Evolutionary conservation across 2,113 vertebrate genomes (phyloP).

Genomic region (Hipposideros armiger): DNA sequence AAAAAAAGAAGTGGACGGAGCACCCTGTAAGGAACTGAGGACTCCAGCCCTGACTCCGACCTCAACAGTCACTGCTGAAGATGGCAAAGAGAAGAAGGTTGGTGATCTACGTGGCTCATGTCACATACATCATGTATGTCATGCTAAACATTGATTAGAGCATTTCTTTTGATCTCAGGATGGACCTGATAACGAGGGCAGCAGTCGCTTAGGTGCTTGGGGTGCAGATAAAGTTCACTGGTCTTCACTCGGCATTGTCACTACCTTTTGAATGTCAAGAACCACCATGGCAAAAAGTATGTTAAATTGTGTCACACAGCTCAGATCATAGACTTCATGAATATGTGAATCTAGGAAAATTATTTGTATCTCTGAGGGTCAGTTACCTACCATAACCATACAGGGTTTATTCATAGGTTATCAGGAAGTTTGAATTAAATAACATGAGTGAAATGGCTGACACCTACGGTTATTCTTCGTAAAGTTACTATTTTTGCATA

Average conservation of each 20-base stretch:
- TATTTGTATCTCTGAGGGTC: neutral
- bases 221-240: fast-evolving
- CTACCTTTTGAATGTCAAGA: neutral
- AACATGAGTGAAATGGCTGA: neutral
- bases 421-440: neutral
- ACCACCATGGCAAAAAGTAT: neutral
- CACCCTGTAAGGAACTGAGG: neutral
- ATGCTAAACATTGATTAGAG: neutral
- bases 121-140: neutral
- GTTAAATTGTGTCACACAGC: neutral
- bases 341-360: neutral
- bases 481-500: neutral
- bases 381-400: neutral
- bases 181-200: neutral
- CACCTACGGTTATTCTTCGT: neutral
- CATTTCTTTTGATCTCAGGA: neutral
- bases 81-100: neutral
- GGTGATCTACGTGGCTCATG: neutral
- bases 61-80: neutral
- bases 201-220: neutral
- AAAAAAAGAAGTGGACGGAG: neutral
- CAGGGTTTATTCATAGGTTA: neutral
- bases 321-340: neutral
- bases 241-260: neutral
- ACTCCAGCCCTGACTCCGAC: neutral